Evolutionary conservation across 2,113 vertebrate species (phyloP).

Genomic region (mouse (Mus musculus)): DNA sequence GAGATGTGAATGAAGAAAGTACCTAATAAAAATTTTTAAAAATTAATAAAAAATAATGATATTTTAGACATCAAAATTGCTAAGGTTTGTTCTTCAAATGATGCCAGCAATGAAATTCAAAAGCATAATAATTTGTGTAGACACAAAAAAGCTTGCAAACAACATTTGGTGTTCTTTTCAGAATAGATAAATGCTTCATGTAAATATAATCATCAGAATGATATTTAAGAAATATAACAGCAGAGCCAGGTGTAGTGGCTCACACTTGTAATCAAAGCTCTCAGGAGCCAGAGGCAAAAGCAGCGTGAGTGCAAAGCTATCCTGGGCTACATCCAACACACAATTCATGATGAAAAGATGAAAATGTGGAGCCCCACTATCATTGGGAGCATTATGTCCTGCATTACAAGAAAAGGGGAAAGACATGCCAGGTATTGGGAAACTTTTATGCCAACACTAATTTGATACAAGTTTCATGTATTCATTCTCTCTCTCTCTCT

Average conservation of each 20-base stretch:
- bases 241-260: not conserved
- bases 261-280: not conserved
- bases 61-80: not conserved
- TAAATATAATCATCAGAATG: not conserved
- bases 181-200: not conserved
- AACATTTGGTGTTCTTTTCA: not conserved
- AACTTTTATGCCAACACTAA: not conserved
- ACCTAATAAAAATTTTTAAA: too few relatives aligned
- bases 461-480: not conserved
- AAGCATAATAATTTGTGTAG: not conserved
- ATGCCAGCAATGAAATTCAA: not conserved
- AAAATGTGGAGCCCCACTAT: too few relatives aligned
- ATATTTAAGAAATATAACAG: not conserved
- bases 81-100: not conserved
- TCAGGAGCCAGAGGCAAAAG: not conserved
- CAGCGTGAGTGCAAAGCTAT: too few relatives aligned
- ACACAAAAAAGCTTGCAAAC: not conserved
- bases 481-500: not conserved
- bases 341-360: not conserved
- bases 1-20: too few relatives aligned
- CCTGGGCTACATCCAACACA: not conserved
- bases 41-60: not conserved
- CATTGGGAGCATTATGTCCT: not conserved
- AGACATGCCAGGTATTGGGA: not conserved
- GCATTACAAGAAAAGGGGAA: not conserved